These are phyloP conservation scores for Pyrocoelia pectoralis DNA, from an alignment of 2,888 invertebrate genomes.

Conservation along the genomic window DNA sequence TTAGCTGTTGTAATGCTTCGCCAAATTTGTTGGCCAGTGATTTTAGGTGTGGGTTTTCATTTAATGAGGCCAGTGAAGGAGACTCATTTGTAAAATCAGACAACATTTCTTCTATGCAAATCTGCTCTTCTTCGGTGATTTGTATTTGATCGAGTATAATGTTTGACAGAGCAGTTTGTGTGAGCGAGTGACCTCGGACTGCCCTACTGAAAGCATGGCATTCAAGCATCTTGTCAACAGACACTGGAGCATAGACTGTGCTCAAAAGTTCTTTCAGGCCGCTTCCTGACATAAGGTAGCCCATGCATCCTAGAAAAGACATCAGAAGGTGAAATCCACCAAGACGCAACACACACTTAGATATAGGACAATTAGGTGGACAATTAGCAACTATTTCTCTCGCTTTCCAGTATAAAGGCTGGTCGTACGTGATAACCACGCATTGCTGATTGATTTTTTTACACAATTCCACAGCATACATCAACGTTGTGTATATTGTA, in stretches of 20 bases:
- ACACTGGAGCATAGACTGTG: constrained; percentile 44
- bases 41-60: no score
- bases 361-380: constrained; percentile 30
- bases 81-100: no score
- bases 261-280: constrained; percentile 45
- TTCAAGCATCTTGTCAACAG: constrained; percentile 44
- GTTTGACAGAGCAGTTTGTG: no score
- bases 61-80: no score
- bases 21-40: no score
- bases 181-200: no score
- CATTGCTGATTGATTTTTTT: constrained; percentile 34
- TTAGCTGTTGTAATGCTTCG: not conserved
- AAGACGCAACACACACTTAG: constrained; percentile 40
- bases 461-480: constrained; percentile 37
- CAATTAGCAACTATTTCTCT: constrained; percentile 43
- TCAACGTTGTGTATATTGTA: constrained; percentile 46
- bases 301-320: constrained; percentile 47
- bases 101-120: no score
- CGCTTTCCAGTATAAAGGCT: constrained; percentile 49
- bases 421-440: constrained; percentile 50
- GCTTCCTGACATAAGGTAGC: constrained; percentile 48
- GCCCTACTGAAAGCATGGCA: no score
- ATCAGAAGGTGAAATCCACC: constrained; percentile 50
- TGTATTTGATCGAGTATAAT: no score
- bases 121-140: no score